phyloP scores from a whole-genome alignment of 2,888 invertebrate genomes.

The Adelphocoris suturalis region DNA sequence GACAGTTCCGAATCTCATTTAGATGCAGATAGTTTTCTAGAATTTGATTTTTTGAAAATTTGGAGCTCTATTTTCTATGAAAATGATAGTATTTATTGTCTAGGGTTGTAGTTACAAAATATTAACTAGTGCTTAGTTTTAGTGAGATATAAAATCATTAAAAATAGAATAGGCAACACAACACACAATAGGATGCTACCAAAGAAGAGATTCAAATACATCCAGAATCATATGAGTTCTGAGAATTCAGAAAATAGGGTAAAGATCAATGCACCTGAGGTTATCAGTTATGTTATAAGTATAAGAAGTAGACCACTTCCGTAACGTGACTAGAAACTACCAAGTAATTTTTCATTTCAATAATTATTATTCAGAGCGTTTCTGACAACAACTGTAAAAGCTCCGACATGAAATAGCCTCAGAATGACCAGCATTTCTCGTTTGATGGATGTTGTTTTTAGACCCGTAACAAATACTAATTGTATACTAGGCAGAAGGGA shows the following conservation, averaged over 20 bases:
- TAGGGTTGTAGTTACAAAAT: too few species aligned
- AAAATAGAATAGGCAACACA: too few species aligned
- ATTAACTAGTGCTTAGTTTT: too few species aligned
- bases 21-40: too few species aligned
- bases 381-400: not conserved
- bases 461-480: not conserved
- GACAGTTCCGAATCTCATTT: too few species aligned
- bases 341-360: not conserved
- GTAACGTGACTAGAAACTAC: not conserved
- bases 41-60: too few species aligned
- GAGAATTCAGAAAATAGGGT: not conserved
- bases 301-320: not conserved
- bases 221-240: too few species aligned
- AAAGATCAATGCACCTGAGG: not conserved
- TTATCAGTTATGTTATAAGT: not conserved
- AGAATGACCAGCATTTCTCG: not conserved
- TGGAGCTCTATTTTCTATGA: too few species aligned
- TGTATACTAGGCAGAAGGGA: not conserved
- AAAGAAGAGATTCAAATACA: too few species aligned
- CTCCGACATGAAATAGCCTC: not conserved
- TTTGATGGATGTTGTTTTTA: slow-evolving; percentile 29
- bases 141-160: too few species aligned
- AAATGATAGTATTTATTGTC: too few species aligned
- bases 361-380: not conserved
- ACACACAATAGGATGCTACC: too few species aligned